Evolutionary conservation across 1,140 invertebrate species (phyloP).

Genomic region (Pseudobourletiella spinata): DNA sequence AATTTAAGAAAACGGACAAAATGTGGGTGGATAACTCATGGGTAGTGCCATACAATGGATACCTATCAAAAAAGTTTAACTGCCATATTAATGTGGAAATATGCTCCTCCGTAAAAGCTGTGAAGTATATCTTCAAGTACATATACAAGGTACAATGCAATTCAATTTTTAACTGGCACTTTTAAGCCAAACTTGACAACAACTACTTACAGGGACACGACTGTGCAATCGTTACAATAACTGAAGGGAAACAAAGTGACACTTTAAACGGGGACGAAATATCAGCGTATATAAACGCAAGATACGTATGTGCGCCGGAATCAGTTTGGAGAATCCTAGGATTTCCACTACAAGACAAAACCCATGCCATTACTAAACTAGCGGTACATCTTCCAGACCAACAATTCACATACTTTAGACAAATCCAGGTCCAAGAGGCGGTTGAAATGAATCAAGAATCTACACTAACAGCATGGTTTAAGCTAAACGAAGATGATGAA

Average conservation of each 20-base stretch:
- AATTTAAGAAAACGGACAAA: conserved; percentile 41
- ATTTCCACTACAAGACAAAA: conserved; percentile 26
- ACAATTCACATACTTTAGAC: conserved; percentile 38
- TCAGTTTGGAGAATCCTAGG: conserved; percentile 36
- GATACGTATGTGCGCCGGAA: conserved; percentile 37
- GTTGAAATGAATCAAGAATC: conserved; percentile 8
- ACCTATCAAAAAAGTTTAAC: conserved; percentile 45
- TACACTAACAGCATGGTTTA: conserved; percentile 31
- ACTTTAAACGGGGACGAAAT: conserved; percentile 30
- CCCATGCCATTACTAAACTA: conserved; percentile 40
- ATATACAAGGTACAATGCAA: no score
- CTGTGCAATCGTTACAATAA: conserved; percentile 8
- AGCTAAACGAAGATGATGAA: no score
- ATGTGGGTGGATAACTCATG: conserved; percentile 43
- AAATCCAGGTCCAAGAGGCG: conserved; percentile 18
- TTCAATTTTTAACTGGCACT: no score
- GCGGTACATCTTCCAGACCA: conserved; percentile 45
- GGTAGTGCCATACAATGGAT: conserved; percentile 47
- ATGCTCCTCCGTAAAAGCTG: conserved; percentile 46
- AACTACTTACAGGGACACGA: no score
- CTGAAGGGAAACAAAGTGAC: not conserved
- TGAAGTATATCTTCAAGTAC: conserved; percentile 44
- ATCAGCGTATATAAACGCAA: conserved; percentile 21
- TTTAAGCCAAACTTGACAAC: no score
- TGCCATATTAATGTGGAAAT: conserved; percentile 46